Base-by-base conservation (phyloP, 1,140 invertebrate genomes). In the Chelonus insularis region DNA sequence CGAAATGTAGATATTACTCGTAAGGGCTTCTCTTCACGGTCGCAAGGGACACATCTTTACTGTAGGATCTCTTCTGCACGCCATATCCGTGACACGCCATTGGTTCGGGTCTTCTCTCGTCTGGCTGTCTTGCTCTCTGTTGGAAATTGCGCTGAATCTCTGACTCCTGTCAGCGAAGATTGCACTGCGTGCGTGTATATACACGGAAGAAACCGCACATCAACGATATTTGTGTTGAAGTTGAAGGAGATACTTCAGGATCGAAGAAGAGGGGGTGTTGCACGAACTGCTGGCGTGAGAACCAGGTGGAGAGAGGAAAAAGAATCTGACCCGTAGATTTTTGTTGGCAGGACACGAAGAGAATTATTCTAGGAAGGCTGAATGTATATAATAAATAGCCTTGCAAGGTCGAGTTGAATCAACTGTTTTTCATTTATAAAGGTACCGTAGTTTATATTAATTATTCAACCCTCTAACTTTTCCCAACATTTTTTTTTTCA, bases 131-230 rank as follows among this genome's bases (percentile, higher is more conserved):
- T 12, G 4, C 21, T 37, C 8, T 29, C 52, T 37, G 8, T 52
- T 18, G 34, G 34, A 55, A 55, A 55, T 55, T 55, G 34, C 52
- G 52, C 50, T 21, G 34, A 55, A 8, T 51, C 48, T 25, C 29
- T 51, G 48, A 51, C 29, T 55, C 52, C 52, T 55, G 52, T 55
- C 52, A 55, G 52, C 34, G 34, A 55, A 55, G 52, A 55, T 55
- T 55, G 52, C 52, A 18, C 52, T 55, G 52, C 16, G 7, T 39
- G 16, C 12, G 14, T 37, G 14, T 55, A 37, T 55, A 18, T 55
- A 11, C 39, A 55, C 29, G 32, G 16, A 9, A 11, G n/a, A 34
- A 32, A 12, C 3, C 7, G 23, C 12, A 16, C 9, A 16, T 29
- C 25, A 11, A 9, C 12, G 9, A 12, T 11, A 23, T 37, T 12